Evolutionary conservation across 2,888 invertebrate genomes (phyloP), one percentile per base, ranked within the genome.

Genomic region (Gandaritis pyraliata): DNA sequence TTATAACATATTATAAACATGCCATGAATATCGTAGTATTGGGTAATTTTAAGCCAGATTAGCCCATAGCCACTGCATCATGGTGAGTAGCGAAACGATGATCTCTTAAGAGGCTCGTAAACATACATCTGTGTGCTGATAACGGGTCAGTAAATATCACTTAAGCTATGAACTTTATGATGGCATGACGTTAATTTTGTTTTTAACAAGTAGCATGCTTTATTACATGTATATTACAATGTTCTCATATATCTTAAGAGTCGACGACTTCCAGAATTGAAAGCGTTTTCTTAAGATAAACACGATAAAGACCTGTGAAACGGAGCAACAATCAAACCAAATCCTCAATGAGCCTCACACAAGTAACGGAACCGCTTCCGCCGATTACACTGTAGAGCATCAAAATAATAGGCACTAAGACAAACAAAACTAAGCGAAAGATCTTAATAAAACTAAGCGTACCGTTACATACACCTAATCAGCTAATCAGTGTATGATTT

Each of bases 311-410:
- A 75, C 78, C 78, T 71, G 72, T 73, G 73, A 76, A 75, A 67
- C 67, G 64, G 69, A 70, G 67, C 71, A 82, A 85, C 85, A 87
- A 86, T 86, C 70, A 81, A 45, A 33, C 45, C 23, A 77, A 73
- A 76, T 77, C 71, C 71, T 76, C 78, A 78, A 78, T 75, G 80
- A 82, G 70, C 73, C 79, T 86, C 84, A 79, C 85, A 83, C 85
- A 78, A 71, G 72, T 85, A 88, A 87, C 87, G 85, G 87, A 85
- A 87, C 80, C 78, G 76, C 82, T 83, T 87, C 88, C 86, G 85
- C 82, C 78, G 80, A 80, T 86, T 85, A 82, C 79, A 79, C 80
- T 76, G 77, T 81, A 72, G 80, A 82, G 76, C 82, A 78, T 80
- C 78, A 77, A 83, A 81, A 78, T 80, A 82, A 84, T 82, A 78